Percentiles rank a stretch among this genome's conserved stretches.
Conservation (phyloP, 2,797 vertebrate species). For the Thaleichthys pacificus region DNA sequence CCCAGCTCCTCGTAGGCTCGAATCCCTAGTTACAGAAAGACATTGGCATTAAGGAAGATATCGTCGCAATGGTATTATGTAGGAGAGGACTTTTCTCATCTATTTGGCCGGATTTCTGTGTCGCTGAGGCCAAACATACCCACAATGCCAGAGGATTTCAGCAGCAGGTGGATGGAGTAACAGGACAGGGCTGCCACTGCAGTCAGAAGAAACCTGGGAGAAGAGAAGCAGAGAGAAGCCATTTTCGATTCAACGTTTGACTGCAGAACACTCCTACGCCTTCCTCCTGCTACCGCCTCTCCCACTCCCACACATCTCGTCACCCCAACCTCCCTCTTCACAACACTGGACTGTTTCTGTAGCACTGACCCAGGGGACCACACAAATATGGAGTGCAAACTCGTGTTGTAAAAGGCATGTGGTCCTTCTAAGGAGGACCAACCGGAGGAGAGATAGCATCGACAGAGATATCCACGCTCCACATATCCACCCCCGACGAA, state of each 20-base stretch:
- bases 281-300: neutral
- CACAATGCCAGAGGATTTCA: conserved; percentile 93
- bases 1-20: conserved; percentile 94
- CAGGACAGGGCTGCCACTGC: conserved; percentile 87
- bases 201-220: conserved; percentile 87
- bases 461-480: neutral
- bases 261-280: neutral
- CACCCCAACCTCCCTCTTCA: neutral
- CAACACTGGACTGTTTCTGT: neutral
- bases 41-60: neutral
- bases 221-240: neutral
- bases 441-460: neutral
- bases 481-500: too few species aligned
- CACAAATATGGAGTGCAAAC: neutral
- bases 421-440: too few species aligned
- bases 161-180: conserved; percentile 95
- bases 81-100: neutral
- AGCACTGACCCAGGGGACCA: neutral
- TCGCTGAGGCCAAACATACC: conserved; percentile 73
- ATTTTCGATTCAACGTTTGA: neutral
- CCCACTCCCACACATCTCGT: neutral
- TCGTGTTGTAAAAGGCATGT: neutral
- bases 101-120: neutral
- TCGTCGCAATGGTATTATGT: too few species aligned
- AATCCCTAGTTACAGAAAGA: conserved; percentile 77